phyloP scores from a whole-genome alignment of 2,797 vertebrate species.

The Anguilla megastoma region DNA sequence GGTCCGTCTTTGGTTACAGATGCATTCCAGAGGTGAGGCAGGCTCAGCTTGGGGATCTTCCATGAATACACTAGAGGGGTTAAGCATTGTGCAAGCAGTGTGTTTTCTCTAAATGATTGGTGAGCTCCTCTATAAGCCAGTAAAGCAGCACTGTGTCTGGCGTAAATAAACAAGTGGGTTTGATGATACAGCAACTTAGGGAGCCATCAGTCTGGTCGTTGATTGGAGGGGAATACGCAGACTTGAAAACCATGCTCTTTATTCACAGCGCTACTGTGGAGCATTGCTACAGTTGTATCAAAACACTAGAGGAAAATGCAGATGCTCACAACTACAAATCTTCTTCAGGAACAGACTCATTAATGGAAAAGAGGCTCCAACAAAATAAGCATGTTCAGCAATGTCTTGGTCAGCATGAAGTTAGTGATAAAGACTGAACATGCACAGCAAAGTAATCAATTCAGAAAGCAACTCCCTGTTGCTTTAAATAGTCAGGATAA shows the following conservation, averaged over 20 bases:
- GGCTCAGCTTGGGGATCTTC: conserved; percentile 36
- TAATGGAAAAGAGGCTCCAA: background rate
- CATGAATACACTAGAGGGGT: background rate
- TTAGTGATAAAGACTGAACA: background rate
- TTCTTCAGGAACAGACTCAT: background rate
- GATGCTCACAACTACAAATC: background rate
- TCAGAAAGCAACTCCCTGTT: background rate
- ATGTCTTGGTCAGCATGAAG: background rate
- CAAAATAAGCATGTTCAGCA: background rate
- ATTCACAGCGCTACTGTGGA: background rate
- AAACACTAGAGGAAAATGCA: background rate
- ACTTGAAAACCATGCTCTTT: background rate
- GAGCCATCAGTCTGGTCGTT: background rate
- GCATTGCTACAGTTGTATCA: background rate
- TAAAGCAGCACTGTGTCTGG: conserved; percentile 33
- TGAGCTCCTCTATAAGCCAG: conserved; percentile 30
- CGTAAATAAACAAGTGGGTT: conserved; percentile 3
- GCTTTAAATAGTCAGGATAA: background rate
- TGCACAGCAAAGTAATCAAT: background rate
- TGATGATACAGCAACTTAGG: background rate
- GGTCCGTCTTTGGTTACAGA: conserved; percentile 51
- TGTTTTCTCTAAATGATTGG: conserved; percentile 33
- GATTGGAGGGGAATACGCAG: background rate
- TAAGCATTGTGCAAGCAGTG: conserved; percentile 13
- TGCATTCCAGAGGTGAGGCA: conserved; percentile 54